Percentiles rank a stretch among this genome's conserved stretches.
These are phyloP conservation scores for Caenorhabditis wallacei DNA, from an alignment of 2,888 invertebrate genomes.

Conservation along the genomic window DNA sequence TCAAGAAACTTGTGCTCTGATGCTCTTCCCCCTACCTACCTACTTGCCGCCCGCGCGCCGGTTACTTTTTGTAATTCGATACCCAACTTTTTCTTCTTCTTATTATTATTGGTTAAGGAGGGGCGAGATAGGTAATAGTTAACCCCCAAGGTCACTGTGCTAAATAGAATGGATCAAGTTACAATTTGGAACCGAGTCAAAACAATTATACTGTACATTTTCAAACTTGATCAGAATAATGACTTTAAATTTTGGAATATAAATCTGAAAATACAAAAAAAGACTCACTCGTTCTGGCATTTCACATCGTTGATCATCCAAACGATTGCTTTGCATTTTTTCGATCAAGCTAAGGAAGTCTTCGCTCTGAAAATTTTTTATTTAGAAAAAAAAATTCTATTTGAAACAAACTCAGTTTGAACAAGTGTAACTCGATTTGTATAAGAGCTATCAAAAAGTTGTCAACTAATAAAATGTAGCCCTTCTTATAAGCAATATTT, in stretches of 20 bases:
- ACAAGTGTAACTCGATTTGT: no score
- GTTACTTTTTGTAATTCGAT: not conserved
- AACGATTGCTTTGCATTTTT: slow-evolving; percentile 93
- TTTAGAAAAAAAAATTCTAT: not conserved
- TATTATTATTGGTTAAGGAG: not conserved
- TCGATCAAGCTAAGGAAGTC: slow-evolving; percentile 96
- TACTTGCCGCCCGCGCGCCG: slow-evolving; percentile 2
- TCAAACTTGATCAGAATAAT: slow-evolving; percentile 11
- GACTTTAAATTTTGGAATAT: slow-evolving; percentile 34
- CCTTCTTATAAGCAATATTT: no score
- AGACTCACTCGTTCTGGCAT: slow-evolving; percentile 86
- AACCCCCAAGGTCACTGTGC: not conserved
- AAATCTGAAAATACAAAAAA: slow-evolving; percentile 17
- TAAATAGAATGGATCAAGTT: no score
- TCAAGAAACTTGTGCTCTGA: slow-evolving; percentile 34
- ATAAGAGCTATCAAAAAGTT: no score
- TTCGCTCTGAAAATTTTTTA: slow-evolving; percentile 82
- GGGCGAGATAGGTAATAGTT: not conserved
- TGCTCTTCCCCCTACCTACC: no score
- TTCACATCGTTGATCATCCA: slow-evolving; percentile 98
- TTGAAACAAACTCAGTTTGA: no score
- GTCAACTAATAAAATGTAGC: no score
- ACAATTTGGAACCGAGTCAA: no score
- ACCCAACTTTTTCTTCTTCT: not conserved
- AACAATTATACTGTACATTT: not conserved